Conservation (phyloP, 2,888 invertebrate species). For the Apomyelois bistriatella region DNA sequence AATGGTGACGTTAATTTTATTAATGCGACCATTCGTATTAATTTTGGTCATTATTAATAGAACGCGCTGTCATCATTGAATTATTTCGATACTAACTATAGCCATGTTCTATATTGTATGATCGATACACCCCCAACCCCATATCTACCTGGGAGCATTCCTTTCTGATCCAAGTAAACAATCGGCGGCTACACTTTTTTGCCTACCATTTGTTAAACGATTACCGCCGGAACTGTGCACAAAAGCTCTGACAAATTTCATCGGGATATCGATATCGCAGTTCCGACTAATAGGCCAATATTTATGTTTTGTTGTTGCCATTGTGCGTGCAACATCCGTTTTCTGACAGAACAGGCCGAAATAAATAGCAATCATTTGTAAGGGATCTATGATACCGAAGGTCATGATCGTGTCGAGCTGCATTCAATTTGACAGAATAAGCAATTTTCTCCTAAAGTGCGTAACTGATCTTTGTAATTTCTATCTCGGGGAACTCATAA, state of each 20-base stretch:
- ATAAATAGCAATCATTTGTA: constrained; percentile 24
- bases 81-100: constrained; percentile 48
- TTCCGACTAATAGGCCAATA: constrained; percentile 73
- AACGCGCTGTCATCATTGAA: constrained; percentile 50
- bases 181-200: constrained; percentile 46
- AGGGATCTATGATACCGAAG: constrained; percentile 29
- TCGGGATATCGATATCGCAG: constrained; percentile 69
- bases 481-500: constrained; percentile 31
- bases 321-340: constrained; percentile 61
- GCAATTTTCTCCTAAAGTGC: constrained; percentile 25
- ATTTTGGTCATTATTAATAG: constrained; percentile 47
- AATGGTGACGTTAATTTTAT: constrained; percentile 37
- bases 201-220: constrained; percentile 58
- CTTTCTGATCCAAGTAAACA: constrained; percentile 56
- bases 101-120: constrained; percentile 41
- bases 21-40: constrained; percentile 49
- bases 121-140: constrained; percentile 59
- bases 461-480: constrained; percentile 34
- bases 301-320: constrained; percentile 64
- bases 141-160: constrained; percentile 63
- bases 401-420: constrained; percentile 24
- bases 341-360: constrained; percentile 33
- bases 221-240: constrained; percentile 71
- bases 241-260: constrained; percentile 65
- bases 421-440: constrained; percentile 18